phyloP scores from a whole-genome alignment of 2,888 invertebrate genomes.

The Macroteleia sp. region DNA sequence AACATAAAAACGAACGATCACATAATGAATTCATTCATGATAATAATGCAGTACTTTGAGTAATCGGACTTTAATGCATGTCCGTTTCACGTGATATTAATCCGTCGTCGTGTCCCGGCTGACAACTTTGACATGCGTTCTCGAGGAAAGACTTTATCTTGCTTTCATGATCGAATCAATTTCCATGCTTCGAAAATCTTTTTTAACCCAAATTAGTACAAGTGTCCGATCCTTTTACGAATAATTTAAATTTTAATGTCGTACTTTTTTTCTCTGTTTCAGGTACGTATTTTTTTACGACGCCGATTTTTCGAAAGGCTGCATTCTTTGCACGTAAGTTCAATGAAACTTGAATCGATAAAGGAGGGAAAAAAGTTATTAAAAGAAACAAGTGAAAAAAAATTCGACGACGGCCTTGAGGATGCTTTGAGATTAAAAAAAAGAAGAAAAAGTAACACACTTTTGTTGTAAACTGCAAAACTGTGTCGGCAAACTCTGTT shows the following conservation, averaged over 20 bases:
- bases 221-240: slow-evolving; percentile 53
- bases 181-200: slow-evolving; percentile 61
- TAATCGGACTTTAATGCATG: slow-evolving; percentile 65
- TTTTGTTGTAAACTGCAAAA: slow-evolving; percentile 3
- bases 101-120: slow-evolving; percentile 58
- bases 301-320: slow-evolving; percentile 40
- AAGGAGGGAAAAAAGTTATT: background rate
- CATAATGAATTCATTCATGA: slow-evolving; percentile 64
- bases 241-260: slow-evolving; percentile 61
- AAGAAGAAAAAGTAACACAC: too few species aligned
- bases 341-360: slow-evolving; percentile 49
- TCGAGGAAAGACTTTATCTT: slow-evolving; percentile 64
- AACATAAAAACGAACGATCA: slow-evolving; percentile 58
- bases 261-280: slow-evolving; percentile 47
- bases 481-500: slow-evolving; percentile 14
- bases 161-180: slow-evolving; percentile 65
- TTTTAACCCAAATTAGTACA: slow-evolving; percentile 61
- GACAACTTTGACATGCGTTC: slow-evolving; percentile 64
- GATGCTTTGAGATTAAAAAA: slow-evolving; percentile 9
- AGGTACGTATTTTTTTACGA: slow-evolving; percentile 61
- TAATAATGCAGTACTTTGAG: slow-evolving; percentile 63
- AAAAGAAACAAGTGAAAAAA: slow-evolving; percentile 1
- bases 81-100: slow-evolving; percentile 62
- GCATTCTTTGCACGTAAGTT: slow-evolving; percentile 68
- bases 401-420: background rate